phyloP scores from a whole-genome alignment of 2,797 vertebrate genomes.

The Balearica regulorum region DNA sequence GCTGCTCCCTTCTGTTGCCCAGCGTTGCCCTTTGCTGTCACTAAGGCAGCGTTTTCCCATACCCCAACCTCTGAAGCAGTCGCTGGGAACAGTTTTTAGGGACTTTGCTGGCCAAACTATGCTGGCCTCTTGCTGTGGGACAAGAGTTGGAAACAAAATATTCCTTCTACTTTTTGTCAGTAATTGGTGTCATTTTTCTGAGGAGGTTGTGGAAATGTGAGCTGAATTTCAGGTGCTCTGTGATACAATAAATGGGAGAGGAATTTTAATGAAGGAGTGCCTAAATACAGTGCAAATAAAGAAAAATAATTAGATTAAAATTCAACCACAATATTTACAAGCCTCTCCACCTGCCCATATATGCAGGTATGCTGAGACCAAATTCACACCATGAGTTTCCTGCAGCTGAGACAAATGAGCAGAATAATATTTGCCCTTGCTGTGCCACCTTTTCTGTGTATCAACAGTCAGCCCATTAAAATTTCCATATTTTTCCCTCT shows the following conservation, averaged over 20 bases:
- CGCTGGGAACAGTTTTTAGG: not conserved
- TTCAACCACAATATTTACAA: not conserved
- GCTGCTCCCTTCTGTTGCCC: not conserved
- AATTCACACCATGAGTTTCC: not conserved
- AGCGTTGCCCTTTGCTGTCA: not conserved
- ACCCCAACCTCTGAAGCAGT: not conserved
- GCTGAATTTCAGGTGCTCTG: not conserved
- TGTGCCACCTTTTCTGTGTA: not conserved
- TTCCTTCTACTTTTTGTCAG: not conserved
- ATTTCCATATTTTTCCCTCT: not conserved
- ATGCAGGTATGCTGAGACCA: not conserved
- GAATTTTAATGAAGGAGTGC: not conserved
- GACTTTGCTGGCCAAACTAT: not conserved
- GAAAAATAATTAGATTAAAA: not conserved
- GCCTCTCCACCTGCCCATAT: not conserved
- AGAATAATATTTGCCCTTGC: not conserved
- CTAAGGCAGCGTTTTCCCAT: constrained; percentile 1
- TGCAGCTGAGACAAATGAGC: not conserved
- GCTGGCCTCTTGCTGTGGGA: not conserved
- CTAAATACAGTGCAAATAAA: not conserved
- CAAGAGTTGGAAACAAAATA: not conserved
- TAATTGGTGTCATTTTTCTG: not conserved
- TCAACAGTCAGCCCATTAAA: not conserved
- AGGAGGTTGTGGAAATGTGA: not conserved
- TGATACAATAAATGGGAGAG: not conserved